Percentiles rank a stretch among this genome's conserved stretches.
These are phyloP conservation scores for Dromococcyx pavoninus DNA, from an alignment of 2,797 vertebrate species.

Conservation along the genomic window DNA sequence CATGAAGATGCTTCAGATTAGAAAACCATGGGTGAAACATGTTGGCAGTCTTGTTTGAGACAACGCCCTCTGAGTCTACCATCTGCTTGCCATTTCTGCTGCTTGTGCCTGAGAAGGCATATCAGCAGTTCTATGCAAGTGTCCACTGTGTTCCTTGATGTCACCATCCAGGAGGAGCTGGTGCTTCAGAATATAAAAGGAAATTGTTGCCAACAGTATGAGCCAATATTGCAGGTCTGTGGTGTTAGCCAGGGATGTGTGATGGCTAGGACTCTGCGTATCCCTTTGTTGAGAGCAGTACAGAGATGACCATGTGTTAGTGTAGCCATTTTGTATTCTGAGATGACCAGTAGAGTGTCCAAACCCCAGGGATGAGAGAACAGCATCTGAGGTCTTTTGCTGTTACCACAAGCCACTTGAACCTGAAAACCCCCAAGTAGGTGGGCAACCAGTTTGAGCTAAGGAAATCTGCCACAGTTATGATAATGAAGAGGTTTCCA, in stretches of 20 bases:
- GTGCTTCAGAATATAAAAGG: background rate
- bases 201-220: background rate
- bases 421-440: background rate
- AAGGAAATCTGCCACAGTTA: background rate
- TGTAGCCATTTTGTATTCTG: background rate
- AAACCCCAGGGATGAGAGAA: background rate
- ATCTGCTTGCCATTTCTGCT: background rate
- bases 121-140: background rate
- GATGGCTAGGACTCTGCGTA: background rate
- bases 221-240: background rate
- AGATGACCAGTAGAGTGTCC: background rate
- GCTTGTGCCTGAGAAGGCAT: background rate
- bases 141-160: background rate
- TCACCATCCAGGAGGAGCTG: background rate
- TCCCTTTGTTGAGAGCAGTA: background rate
- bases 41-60: background rate
- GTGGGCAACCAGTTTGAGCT: background rate
- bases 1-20: background rate
- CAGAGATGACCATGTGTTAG: background rate
- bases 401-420: background rate
- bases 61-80: background rate
- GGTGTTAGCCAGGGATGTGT: background rate
- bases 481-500: background rate
- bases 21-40: background rate
- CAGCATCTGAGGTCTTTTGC: background rate